A percentile compares a stretch with the other conserved stretches of the same genome.
These are phyloP conservation scores for Eufriesea mexicana DNA, from an alignment of 1,140 invertebrate species.

Conservation along the genomic window DNA sequence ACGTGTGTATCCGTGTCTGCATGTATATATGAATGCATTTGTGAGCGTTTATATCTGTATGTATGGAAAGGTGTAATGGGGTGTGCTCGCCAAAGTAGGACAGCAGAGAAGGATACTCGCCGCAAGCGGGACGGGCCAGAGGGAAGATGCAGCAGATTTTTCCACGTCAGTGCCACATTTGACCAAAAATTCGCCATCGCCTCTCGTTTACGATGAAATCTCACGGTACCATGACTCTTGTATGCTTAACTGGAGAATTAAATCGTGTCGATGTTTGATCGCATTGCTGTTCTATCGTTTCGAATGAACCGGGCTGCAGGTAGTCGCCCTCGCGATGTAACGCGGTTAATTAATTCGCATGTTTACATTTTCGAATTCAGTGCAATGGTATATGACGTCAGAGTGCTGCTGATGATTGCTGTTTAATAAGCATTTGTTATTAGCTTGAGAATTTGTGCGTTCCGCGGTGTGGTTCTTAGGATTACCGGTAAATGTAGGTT, in stretches of 20 bases:
- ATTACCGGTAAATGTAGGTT: too few relatives aligned
- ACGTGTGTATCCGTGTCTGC: too few relatives aligned
- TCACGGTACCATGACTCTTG: not conserved
- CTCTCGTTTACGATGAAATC: slow-evolving; percentile 3
- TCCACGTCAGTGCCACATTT: not conserved
- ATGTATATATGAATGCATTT: too few relatives aligned
- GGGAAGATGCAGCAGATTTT: slow-evolving; percentile 20
- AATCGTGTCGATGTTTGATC: slow-evolving; percentile 5
- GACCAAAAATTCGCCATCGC: not conserved
- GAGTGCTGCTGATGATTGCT: not conserved
- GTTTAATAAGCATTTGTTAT: too few relatives aligned
- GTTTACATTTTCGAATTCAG: not conserved
- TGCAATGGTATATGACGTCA: not conserved
- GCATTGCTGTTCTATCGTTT: not conserved
- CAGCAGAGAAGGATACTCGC: slow-evolving; percentile 43
- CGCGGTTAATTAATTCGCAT: slow-evolving; percentile 14
- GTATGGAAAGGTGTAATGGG: not conserved
- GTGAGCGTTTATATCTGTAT: not conserved
- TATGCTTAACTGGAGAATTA: slow-evolving; percentile 15
- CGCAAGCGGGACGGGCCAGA: not conserved
- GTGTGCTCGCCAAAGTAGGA: slow-evolving; percentile 42
- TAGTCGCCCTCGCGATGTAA: not conserved
- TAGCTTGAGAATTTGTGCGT: too few relatives aligned
- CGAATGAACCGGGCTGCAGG: not conserved
- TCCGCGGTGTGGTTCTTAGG: too few relatives aligned